phyloP scores from a whole-genome alignment of 2,113 vertebrate genomes.

The Hiodon alosoides region DNA sequence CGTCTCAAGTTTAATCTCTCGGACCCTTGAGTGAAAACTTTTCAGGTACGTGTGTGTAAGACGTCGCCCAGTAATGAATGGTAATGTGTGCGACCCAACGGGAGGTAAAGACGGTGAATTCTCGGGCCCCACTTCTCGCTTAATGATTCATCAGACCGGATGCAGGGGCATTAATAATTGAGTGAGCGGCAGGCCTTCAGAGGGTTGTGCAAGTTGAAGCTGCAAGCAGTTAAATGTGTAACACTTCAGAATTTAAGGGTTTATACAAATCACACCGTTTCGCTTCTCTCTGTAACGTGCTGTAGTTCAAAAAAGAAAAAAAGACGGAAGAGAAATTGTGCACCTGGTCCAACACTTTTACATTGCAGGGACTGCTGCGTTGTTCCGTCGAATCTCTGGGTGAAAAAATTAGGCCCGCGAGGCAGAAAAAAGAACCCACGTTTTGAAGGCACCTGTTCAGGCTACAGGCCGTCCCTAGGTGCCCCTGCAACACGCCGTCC shows the following conservation, averaged over 20 bases:
- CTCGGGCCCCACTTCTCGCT: conserved; percentile 1
- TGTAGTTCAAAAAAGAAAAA: background rate
- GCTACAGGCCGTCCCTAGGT: too few species aligned
- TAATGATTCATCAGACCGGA: conserved; percentile 26
- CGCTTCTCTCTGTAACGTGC: background rate
- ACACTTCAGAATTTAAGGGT: conserved; percentile 7
- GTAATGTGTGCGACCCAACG: conserved; percentile 15
- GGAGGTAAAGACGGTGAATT: conserved; percentile 5
- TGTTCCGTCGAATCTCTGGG: background rate
- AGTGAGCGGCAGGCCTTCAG: conserved; percentile 11
- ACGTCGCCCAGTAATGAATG: conserved; percentile 16
- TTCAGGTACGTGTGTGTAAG: conserved; percentile 11
- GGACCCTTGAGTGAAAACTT: background rate
- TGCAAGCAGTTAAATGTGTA: conserved; percentile 11
- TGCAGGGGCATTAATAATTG: conserved; percentile 26
- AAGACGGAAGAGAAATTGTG: background rate
- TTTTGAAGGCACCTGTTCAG: too few species aligned
- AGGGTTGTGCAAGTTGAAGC: conserved; percentile 15
- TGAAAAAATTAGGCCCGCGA: background rate
- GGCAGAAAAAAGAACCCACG: too few species aligned
- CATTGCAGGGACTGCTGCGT: background rate
- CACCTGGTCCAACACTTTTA: background rate
- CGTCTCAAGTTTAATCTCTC: background rate
- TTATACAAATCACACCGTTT: conserved; percentile 11
- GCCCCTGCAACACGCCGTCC: too few species aligned